Evolutionary conservation across 2,888 invertebrate species (phyloP).

Genomic region (Epicampocera succincta): DNA sequence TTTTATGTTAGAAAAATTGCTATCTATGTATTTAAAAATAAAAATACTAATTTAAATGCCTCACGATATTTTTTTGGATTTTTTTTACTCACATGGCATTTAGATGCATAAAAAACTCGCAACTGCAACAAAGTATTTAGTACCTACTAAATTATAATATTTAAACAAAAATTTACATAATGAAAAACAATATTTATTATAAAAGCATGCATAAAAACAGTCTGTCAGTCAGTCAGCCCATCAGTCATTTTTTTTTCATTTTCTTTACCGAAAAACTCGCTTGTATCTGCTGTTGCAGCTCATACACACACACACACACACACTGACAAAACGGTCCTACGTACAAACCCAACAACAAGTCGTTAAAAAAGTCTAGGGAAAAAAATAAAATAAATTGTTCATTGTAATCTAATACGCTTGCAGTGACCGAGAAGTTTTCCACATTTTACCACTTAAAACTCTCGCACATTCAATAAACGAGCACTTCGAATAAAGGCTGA

Average conservation of each 20-base stretch:
- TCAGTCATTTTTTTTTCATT: slow-evolving; percentile 12
- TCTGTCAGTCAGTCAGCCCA: not conserved
- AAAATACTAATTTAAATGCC: slow-evolving; percentile 54
- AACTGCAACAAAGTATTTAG: slow-evolving; percentile 32
- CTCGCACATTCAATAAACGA: slow-evolving; percentile 3
- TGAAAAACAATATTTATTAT: slow-evolving; percentile 30
- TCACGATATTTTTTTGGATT: slow-evolving; percentile 55
- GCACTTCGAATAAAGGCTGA: slow-evolving; percentile 10
- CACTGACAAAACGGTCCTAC: slow-evolving; percentile 40
- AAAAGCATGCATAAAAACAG: slow-evolving; percentile 27
- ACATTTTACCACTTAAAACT: slow-evolving; percentile 31
- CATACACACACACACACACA: slow-evolving; percentile 26
- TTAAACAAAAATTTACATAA: slow-evolving; percentile 23
- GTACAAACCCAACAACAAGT: slow-evolving; percentile 42
- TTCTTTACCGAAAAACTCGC: slow-evolving; percentile 13
- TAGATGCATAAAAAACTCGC: not conserved
- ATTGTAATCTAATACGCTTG: slow-evolving; percentile 67
- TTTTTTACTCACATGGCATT: slow-evolving; percentile 33
- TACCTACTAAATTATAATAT: slow-evolving; percentile 32
- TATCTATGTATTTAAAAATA: not conserved
- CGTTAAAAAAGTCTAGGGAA: slow-evolving; percentile 47
- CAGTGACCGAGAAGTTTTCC: slow-evolving; percentile 63
- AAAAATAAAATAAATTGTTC: slow-evolving; percentile 28
- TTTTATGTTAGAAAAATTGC: no score
- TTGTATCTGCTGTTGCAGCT: slow-evolving; percentile 32